A percentile compares a stretch with the other conserved stretches of the same genome.
phyloP scores from a whole-genome alignment of 2,888 invertebrate genomes.

The Myathropa florea region DNA sequence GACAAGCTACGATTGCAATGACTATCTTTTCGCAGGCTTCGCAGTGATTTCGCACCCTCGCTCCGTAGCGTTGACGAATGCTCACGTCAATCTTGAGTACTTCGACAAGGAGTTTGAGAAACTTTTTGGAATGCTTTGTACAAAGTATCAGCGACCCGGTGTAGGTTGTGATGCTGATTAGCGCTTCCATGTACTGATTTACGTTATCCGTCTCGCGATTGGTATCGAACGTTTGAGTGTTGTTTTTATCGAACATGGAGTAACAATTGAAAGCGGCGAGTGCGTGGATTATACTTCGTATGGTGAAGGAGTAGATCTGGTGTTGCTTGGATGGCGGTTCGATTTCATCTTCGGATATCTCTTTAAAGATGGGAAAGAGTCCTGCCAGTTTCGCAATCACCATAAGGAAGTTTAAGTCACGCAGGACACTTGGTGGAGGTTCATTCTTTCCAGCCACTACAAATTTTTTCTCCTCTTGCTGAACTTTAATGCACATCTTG shows the following conservation, averaged over 20 bases:
- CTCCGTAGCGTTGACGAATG: constrained; percentile 74
- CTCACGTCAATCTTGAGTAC: constrained; percentile 77
- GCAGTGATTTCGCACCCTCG: constrained; percentile 74
- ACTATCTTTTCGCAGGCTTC: constrained; percentile 74
- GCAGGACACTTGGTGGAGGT: background rate
- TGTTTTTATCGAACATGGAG: constrained; percentile 73
- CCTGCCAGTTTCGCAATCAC: constrained; percentile 76
- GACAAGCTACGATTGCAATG: constrained; percentile 73
- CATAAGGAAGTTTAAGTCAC: constrained; percentile 74
- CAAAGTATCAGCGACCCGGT: constrained; percentile 75
- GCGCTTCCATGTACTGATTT: constrained; percentile 77
- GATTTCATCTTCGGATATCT: constrained; percentile 74
- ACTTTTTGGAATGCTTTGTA: constrained; percentile 74
- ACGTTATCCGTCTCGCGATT: constrained; percentile 76
- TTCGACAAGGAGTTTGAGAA: constrained; percentile 76
- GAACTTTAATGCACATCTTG: constrained; percentile 50
- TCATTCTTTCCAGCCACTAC: constrained; percentile 1
- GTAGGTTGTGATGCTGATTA: constrained; percentile 76
- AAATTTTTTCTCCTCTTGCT: constrained; percentile 22
- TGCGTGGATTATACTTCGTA: constrained; percentile 74
- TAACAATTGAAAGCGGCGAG: constrained; percentile 76
- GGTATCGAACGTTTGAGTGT: constrained; percentile 73
- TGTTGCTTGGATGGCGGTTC: constrained; percentile 75
- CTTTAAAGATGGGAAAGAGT: constrained; percentile 76
- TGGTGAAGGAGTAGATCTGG: constrained; percentile 75